Conservation (phyloP, 35 echinoderm and acorn worm species). For the Heliocidaris erythrogramma region DNA sequence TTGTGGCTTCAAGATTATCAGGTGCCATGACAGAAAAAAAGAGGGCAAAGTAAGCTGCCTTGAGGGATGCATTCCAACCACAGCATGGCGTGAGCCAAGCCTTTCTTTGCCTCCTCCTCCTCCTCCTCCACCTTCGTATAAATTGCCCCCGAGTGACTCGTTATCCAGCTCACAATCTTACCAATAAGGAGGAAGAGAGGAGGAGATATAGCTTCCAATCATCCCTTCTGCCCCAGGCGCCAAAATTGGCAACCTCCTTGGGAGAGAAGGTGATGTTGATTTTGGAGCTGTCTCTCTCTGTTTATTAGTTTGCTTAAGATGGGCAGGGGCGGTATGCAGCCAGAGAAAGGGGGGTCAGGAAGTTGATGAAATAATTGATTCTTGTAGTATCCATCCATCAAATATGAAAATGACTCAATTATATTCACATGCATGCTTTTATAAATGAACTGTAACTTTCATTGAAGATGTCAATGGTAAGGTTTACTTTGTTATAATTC, state of each 20-base stretch:
- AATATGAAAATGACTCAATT: neutral
- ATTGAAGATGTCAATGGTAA: neutral
- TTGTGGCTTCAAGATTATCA: neutral
- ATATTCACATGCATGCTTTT: neutral
- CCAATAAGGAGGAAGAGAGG: neutral
- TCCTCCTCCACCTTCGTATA: neutral
- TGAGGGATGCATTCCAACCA: neutral
- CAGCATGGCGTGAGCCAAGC: neutral
- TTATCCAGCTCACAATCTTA: constrained; percentile 1
- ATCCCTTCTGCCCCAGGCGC: neutral
- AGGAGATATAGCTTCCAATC: neutral
- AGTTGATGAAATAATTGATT: neutral
- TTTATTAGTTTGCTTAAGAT: constrained; percentile 5
- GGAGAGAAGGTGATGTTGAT: neutral
- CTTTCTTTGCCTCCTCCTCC: neutral
- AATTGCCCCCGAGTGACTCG: neutral
- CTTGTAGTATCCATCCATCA: neutral
- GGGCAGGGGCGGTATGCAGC: neutral
- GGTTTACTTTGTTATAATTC: neutral
- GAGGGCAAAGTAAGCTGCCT: neutral
- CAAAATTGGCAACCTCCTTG: neutral
- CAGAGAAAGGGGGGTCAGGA: neutral
- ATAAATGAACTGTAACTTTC: neutral
- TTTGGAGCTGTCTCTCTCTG: neutral
- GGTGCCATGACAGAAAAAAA: neutral